Evolutionary conservation across 2,888 invertebrate species (phyloP).

Genomic region (Belgica antarctica): DNA sequence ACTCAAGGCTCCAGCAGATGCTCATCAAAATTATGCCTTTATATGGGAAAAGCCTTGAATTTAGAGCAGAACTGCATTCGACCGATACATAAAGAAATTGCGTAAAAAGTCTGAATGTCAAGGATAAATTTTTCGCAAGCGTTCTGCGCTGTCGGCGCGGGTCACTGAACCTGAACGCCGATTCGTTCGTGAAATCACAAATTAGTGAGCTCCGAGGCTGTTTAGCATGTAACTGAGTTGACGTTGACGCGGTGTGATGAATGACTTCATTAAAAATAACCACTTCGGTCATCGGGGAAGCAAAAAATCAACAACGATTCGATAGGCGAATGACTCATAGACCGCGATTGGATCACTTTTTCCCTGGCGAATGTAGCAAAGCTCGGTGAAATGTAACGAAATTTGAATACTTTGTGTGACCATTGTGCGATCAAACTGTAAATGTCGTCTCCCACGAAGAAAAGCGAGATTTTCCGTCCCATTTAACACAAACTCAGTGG

Average conservation of each 20-base stretch:
- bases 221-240: background rate
- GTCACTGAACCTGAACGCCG: background rate
- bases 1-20: background rate
- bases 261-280: background rate
- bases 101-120: conserved; percentile 42
- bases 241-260: background rate
- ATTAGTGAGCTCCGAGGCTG: background rate
- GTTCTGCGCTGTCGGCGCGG: background rate
- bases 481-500: no score
- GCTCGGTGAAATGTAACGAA: no score
- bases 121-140: conserved; percentile 15
- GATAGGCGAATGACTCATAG: conserved; percentile 37
- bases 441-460: no score
- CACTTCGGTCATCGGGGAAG: background rate
- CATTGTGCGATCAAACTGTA: no score
- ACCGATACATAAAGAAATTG: no score
- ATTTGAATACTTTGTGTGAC: no score
- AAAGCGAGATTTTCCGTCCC: no score
- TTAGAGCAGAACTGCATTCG: background rate
- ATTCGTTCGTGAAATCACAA: background rate
- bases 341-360: no score
- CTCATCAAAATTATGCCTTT: background rate
- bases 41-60: background rate
- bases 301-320: background rate
- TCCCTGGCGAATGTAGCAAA: no score